Evolutionary conservation across 2,888 invertebrate species (phyloP).

Genomic region (Agrochola lychnidis): DNA sequence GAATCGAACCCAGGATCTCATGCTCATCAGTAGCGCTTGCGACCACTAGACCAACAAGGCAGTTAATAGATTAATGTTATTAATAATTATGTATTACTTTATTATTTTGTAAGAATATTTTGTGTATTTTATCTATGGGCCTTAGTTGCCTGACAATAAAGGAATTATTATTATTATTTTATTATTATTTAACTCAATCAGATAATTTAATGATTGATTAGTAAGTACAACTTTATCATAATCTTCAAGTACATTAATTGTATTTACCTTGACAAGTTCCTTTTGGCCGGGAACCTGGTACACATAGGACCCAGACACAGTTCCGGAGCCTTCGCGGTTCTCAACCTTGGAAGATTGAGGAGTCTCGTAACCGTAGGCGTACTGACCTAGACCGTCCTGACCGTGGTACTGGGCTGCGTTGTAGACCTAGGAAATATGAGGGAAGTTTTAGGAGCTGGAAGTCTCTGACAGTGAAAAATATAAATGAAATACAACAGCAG

Average conservation of each 20-base stretch:
- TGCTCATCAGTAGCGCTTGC: too few relatives aligned
- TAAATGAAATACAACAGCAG: not conserved
- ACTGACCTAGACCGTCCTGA: slow-evolving; percentile 93
- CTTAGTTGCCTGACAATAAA: too few relatives aligned
- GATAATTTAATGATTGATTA: too few relatives aligned
- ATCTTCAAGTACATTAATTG: not conserved
- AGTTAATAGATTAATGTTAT: too few relatives aligned
- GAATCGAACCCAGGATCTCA: too few relatives aligned
- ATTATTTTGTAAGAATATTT: too few relatives aligned
- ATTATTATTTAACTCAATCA: too few relatives aligned
- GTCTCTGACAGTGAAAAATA: not conserved
- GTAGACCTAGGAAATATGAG: slow-evolving; percentile 87
- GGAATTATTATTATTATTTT: too few relatives aligned
- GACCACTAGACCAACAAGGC: too few relatives aligned
- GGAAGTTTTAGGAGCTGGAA: not conserved
- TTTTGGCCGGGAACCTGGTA: slow-evolving; percentile 90
- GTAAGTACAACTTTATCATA: too few relatives aligned
- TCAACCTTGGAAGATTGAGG: slow-evolving; percentile 94
- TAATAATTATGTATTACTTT: too few relatives aligned
- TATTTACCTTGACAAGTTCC: slow-evolving; percentile 90
- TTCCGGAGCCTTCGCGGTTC: slow-evolving; percentile 92
- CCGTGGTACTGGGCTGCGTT: slow-evolving; percentile 93
- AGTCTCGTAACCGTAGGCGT: slow-evolving; percentile 93
- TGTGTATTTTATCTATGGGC: too few relatives aligned
- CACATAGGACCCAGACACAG: slow-evolving; percentile 93